phyloP scores from a whole-genome alignment of 2,888 invertebrate genomes.

The Philopedon plagiatum region DNA sequence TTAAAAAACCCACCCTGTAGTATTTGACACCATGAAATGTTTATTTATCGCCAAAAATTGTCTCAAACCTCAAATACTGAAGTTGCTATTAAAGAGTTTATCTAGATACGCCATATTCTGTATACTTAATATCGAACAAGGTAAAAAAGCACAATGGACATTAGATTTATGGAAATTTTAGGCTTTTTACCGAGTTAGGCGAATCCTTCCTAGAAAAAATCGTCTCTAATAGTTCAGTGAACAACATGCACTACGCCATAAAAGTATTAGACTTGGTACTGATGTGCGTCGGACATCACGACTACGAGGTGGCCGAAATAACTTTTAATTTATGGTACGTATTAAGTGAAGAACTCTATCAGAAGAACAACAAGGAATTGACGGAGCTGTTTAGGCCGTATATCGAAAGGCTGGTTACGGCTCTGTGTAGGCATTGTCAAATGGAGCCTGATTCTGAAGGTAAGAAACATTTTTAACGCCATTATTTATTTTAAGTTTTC shows the following conservation, averaged over 20 bases:
- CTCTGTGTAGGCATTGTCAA: conserved; percentile 92
- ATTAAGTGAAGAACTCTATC: conserved; percentile 93
- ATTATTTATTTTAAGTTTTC: no score
- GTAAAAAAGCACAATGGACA: no score
- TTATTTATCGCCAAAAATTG: no score
- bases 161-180: conserved; percentile 18
- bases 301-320: conserved; percentile 90
- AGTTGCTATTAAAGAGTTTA: no score
- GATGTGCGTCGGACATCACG: conserved; percentile 95
- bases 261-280: conserved; percentile 91
- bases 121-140: no score
- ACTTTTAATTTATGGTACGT: conserved; percentile 98
- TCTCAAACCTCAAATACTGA: no score
- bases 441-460: conserved; percentile 96
- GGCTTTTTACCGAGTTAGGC: conserved; percentile 92
- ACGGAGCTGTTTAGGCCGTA: conserved; percentile 90
- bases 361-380: conserved; percentile 85
- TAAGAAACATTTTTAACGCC: conserved; percentile 13
- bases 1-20: no score
- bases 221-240: conserved; percentile 74
- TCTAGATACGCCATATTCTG: no score
- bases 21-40: no score
- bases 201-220: conserved; percentile 92
- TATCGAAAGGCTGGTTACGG: conserved; percentile 90
- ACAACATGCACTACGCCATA: conserved; percentile 80